These are phyloP conservation scores for Lytechinus pictus DNA, from an alignment of 35 echinoderm and acorn worm species.

Conservation along the genomic window DNA sequence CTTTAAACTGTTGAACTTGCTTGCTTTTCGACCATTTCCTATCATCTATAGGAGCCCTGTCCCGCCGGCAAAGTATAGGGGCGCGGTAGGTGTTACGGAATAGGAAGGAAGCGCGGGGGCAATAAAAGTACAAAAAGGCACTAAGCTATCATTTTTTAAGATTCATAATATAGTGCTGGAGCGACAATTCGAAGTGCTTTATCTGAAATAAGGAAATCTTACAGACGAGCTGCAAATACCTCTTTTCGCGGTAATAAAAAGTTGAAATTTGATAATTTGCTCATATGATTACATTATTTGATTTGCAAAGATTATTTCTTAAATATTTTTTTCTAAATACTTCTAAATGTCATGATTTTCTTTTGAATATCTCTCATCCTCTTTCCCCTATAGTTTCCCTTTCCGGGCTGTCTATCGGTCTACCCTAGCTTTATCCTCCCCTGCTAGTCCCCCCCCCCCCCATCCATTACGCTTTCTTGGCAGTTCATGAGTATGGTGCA, in stretches of 20 bases:
- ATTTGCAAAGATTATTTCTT: too few relatives aligned
- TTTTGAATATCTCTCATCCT: too few relatives aligned
- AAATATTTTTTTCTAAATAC: not conserved
- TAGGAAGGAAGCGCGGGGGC: not conserved
- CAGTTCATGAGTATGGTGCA: too few relatives aligned
- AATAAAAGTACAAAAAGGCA: not conserved
- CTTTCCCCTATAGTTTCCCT: too few relatives aligned
- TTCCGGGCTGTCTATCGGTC: too few relatives aligned
- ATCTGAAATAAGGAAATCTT: not conserved
- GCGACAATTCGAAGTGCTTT: not conserved
- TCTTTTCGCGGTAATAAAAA: not conserved
- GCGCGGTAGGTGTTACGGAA: not conserved
- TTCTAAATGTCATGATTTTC: not conserved
- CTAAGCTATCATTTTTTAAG: not conserved
- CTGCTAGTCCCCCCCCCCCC: too few relatives aligned
- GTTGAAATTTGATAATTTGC: not conserved
- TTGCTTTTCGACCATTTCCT: not conserved
- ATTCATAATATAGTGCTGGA: not conserved
- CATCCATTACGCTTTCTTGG: too few relatives aligned
- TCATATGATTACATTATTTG: too few relatives aligned
- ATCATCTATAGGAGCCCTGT: not conserved
- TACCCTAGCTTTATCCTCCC: too few relatives aligned
- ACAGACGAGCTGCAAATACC: not conserved
- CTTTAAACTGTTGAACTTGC: not conserved
- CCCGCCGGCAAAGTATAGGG: not conserved